A percentile compares a stretch with the other conserved stretches of the same genome.
These are phyloP conservation scores for Tapera naevia DNA, from an alignment of 2,797 vertebrate species.

Conservation along the genomic window DNA sequence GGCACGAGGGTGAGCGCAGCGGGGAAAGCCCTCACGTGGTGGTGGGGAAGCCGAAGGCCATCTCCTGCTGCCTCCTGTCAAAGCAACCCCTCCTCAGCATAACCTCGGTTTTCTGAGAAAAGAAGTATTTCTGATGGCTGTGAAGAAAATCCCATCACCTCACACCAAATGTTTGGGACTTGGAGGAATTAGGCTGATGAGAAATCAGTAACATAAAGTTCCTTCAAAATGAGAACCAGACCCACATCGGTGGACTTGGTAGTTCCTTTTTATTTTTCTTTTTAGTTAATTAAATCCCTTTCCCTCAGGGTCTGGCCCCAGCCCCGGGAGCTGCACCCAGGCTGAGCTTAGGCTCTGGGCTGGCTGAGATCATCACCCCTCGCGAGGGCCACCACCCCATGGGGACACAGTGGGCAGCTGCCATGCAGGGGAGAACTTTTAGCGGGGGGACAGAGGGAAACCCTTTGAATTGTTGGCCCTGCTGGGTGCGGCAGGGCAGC, in stretches of 20 bases:
- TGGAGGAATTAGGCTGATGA: neutral
- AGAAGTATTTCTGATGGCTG: neutral
- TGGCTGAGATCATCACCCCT: neutral
- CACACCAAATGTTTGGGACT: neutral
- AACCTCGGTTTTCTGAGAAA: neutral
- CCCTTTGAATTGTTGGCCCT: neutral
- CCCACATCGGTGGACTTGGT: neutral
- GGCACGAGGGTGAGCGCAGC: rapidly evolving
- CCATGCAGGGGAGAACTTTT: rapidly evolving
- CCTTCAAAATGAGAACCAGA: constrained; percentile 21
- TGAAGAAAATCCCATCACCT: neutral
- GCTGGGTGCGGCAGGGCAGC: neutral
- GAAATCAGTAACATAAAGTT: neutral
- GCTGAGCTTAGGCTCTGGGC: neutral
- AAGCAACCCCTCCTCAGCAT: neutral
- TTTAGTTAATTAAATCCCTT: neutral
- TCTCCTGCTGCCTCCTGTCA: neutral
- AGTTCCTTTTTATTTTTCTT: neutral
- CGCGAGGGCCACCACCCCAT: rapidly evolving
- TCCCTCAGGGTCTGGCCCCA: neutral
- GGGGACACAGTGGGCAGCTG: neutral
- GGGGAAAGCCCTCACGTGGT: neutral
- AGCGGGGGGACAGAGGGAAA: neutral
- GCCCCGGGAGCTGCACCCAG: neutral
- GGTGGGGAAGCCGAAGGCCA: neutral